Conservation (phyloP, 2,797 vertebrate species). For the Poecilia gillii region DNA sequence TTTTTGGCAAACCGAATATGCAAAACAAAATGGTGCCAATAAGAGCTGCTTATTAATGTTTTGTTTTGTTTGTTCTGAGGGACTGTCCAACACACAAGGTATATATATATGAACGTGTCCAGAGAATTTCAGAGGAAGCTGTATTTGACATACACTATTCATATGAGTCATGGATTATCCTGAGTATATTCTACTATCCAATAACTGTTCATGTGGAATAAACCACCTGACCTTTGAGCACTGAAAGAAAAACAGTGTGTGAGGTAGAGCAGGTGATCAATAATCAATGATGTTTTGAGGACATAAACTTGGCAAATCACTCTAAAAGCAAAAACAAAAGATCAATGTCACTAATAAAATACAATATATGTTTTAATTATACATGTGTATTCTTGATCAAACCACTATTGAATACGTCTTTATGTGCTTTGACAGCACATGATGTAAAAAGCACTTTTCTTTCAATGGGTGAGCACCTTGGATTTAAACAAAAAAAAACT, state of each 20-base stretch:
- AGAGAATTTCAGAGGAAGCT: background rate
- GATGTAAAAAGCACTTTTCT: too few species aligned
- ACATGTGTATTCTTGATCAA: too few species aligned
- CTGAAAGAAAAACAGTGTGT: slow-evolving; percentile 5
- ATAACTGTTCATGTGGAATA: slow-evolving; percentile 26
- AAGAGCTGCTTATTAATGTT: background rate
- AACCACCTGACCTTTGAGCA: slow-evolving; percentile 22
- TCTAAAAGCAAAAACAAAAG: too few species aligned
- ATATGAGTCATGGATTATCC: background rate
- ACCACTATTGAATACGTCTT: too few species aligned
- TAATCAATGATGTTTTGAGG: background rate
- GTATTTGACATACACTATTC: background rate
- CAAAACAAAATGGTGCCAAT: background rate
- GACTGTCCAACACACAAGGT: background rate
- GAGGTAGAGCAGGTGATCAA: background rate
- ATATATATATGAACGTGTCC: background rate
- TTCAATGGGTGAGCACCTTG: background rate
- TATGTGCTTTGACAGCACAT: too few species aligned
- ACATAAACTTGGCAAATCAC: background rate
- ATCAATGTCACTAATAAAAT: too few species aligned
- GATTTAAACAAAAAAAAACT: background rate
- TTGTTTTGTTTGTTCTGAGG: background rate
- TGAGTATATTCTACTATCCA: background rate
- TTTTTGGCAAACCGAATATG: background rate
- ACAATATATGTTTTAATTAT: too few species aligned